Evolutionary conservation across 2,797 vertebrate species (phyloP).

Genomic region (Aulostomus chinensis): DNA sequence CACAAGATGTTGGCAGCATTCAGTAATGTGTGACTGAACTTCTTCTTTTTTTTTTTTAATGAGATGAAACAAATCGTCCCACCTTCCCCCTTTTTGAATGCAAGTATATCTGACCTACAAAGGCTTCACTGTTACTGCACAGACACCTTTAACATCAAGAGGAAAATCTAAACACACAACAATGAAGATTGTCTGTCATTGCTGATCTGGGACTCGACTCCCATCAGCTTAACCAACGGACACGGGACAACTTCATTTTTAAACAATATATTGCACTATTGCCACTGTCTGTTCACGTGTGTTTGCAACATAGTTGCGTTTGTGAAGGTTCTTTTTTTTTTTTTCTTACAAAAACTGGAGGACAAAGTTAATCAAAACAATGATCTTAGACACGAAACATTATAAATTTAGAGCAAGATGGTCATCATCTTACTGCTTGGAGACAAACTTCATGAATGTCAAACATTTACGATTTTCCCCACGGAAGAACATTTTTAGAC

Average conservation of each 20-base stretch:
- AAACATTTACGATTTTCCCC: slow-evolving; percentile 38
- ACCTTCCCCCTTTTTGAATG: slow-evolving; percentile 35
- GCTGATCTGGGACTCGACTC: slow-evolving; percentile 73
- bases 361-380: slow-evolving; percentile 25
- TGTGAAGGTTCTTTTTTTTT: slow-evolving; percentile 44
- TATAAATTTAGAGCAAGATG: too few relatives aligned
- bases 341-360: slow-evolving; percentile 21
- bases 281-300: slow-evolving; percentile 83
- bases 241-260: slow-evolving; percentile 77
- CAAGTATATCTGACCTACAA: slow-evolving; percentile 35
- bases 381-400: too few relatives aligned
- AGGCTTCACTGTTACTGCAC: slow-evolving; percentile 53
- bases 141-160: slow-evolving; percentile 61
- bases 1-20: slow-evolving; percentile 8
- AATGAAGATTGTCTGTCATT: slow-evolving; percentile 84
- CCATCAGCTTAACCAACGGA: slow-evolving; percentile 74
- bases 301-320: slow-evolving; percentile 69
- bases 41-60: slow-evolving; percentile 1
- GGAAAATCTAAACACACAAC: slow-evolving; percentile 69
- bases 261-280: slow-evolving; percentile 82
- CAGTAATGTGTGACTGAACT: background rate
- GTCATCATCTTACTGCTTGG: slow-evolving; percentile 22
- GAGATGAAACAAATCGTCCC: slow-evolving; percentile 49
- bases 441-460: slow-evolving; percentile 34
- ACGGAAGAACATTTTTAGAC: slow-evolving; percentile 62